A percentile compares a stretch with the other conserved stretches of the same genome.
These are phyloP conservation scores for Poecilia gillii DNA, from an alignment of 2,797 vertebrate genomes.

Conservation along the genomic window DNA sequence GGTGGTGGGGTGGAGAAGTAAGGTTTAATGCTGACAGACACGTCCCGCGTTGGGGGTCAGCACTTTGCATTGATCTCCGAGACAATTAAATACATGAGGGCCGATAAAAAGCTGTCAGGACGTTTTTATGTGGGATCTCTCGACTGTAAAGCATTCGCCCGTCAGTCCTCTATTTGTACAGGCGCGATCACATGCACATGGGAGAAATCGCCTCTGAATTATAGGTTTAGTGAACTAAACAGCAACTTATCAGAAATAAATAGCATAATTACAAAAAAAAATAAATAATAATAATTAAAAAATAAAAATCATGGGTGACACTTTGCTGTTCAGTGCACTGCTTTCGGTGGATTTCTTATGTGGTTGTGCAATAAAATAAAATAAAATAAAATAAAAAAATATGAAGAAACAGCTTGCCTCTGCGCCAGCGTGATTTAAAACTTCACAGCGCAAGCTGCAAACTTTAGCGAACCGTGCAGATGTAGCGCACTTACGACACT, in stretches of 20 bases:
- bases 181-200: neutral
- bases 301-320: neutral
- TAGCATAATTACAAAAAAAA: too few relatives aligned
- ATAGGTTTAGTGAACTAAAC: neutral
- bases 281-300: too few relatives aligned
- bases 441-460: neutral
- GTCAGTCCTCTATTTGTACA: constrained; percentile 12
- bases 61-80: constrained; percentile 70
- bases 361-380: neutral
- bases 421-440: neutral
- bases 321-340: neutral
- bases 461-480: neutral
- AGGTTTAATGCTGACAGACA: constrained; percentile 63
- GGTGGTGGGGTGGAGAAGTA: constrained; percentile 5
- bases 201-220: neutral
- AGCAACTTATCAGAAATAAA: neutral
- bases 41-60: constrained; percentile 49
- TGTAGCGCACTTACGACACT: neutral
- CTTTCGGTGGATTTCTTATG: neutral
- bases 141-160: constrained; percentile 53
- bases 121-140: constrained; percentile 63
- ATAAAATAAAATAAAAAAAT: too few relatives aligned
- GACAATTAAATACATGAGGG: constrained; percentile 60
- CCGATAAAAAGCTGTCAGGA: constrained; percentile 59
- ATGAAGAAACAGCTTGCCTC: neutral